Conservation (phyloP, 2,888 invertebrate genomes). For the Clanis bilineata region DNA sequence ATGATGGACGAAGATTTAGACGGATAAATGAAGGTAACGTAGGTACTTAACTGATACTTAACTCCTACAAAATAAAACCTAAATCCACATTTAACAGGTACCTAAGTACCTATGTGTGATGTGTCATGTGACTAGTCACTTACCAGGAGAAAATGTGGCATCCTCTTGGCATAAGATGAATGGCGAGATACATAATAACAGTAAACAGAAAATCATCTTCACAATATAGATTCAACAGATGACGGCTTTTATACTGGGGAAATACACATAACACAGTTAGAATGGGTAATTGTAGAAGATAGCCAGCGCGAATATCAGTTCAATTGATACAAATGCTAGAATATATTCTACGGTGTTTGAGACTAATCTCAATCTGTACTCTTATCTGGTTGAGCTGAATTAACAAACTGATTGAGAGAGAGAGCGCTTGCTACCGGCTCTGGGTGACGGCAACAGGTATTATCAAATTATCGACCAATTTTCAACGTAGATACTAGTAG, state of each 20-base stretch:
- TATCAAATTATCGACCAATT: neutral
- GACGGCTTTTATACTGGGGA: neutral
- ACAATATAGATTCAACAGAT: neutral
- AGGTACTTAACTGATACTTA: too few species aligned
- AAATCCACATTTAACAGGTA: too few species aligned
- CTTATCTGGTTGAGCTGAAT: neutral
- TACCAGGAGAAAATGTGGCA: constrained; percentile 1
- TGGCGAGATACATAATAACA: neutral
- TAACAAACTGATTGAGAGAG: neutral
- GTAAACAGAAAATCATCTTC: neutral
- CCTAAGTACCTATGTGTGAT: too few species aligned
- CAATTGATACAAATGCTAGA: too few species aligned
- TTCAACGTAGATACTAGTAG: neutral
- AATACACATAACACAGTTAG: neutral
- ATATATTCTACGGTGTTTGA: too few species aligned
- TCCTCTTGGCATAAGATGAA: constrained; percentile 4
- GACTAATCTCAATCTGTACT: neutral
- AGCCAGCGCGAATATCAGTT: neutral
- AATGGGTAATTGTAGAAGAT: neutral
- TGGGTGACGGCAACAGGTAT: neutral
- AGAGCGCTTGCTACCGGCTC: neutral
- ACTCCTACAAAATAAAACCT: too few species aligned
- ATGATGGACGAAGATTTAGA: too few species aligned
- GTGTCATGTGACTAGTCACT: neutral
- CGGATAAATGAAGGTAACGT: too few species aligned